These are phyloP conservation scores for Sarcophaga caerulescens DNA, from an alignment of 2,888 invertebrate genomes.

Conservation along the genomic window DNA sequence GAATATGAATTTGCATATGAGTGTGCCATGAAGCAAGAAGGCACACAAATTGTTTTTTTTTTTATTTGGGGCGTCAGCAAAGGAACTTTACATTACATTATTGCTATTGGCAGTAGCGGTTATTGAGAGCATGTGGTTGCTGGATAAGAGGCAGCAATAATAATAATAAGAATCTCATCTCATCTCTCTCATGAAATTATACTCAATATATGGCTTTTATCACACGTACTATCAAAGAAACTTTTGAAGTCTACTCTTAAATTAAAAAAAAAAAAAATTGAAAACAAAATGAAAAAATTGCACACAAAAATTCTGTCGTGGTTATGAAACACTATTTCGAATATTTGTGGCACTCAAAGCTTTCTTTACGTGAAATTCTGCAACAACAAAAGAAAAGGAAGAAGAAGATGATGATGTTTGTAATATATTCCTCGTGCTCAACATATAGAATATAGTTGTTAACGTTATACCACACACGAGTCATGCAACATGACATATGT, in stretches of 20 bases:
- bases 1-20: constrained; percentile 33
- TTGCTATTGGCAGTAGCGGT: background rate
- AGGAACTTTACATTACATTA: background rate
- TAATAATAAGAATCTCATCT: background rate
- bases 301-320: constrained; percentile 36
- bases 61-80: too few species aligned
- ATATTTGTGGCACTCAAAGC: constrained; percentile 36
- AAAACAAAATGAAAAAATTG: too few species aligned
- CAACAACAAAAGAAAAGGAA: too few species aligned
- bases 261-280: background rate
- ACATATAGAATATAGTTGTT: constrained; percentile 1
- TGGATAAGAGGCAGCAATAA: background rate
- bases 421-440: background rate
- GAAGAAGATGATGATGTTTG: background rate
- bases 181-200: constrained; percentile 17
- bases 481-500: constrained; percentile 34
- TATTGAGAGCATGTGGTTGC: background rate
- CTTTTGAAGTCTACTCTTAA: constrained; percentile 7
- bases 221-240: constrained; percentile 56
- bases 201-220: constrained; percentile 60
- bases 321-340: constrained; percentile 44
- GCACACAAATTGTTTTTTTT: background rate
- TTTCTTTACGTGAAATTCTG: background rate
- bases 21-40: background rate
- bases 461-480: constrained; percentile 9